A percentile compares a stretch with the other conserved stretches of the same genome.
phyloP scores from a whole-genome alignment of 2,797 vertebrate genomes.

The Karalla daura region DNA sequence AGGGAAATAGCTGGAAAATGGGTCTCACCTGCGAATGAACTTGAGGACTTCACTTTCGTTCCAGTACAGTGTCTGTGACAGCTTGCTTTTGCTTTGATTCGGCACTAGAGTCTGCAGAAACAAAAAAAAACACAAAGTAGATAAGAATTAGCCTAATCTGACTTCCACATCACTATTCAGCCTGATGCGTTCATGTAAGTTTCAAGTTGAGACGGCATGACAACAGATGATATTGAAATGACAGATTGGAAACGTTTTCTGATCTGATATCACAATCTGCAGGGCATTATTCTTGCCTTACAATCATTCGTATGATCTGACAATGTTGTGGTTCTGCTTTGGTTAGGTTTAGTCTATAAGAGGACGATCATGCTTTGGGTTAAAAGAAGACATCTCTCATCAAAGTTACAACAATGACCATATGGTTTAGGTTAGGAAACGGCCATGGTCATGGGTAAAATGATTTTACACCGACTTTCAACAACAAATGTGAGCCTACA shows the following conservation, averaged over 20 bases:
- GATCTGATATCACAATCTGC: neutral
- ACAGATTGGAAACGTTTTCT: neutral
- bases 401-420: neutral
- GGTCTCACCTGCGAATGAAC: slow-evolving; percentile 71
- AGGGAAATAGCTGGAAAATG: slow-evolving; percentile 70
- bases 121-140: neutral
- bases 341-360: neutral
- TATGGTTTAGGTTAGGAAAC: neutral
- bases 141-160: neutral
- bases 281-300: neutral
- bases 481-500: neutral
- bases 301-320: neutral
- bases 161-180: neutral
- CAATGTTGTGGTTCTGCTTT: neutral
- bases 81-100: slow-evolving; percentile 14
- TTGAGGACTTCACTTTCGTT: slow-evolving; percentile 33
- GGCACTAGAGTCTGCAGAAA: neutral
- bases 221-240: neutral
- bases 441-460: neutral
- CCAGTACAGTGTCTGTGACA: slow-evolving; percentile 26
- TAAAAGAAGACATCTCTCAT: neutral
- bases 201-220: neutral
- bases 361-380: neutral
- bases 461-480: too few species aligned
- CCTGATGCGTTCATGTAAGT: neutral